These are phyloP conservation scores for Crotophaga sulcirostris DNA, from an alignment of 2,113 vertebrate genomes.

Conservation along the genomic window DNA sequence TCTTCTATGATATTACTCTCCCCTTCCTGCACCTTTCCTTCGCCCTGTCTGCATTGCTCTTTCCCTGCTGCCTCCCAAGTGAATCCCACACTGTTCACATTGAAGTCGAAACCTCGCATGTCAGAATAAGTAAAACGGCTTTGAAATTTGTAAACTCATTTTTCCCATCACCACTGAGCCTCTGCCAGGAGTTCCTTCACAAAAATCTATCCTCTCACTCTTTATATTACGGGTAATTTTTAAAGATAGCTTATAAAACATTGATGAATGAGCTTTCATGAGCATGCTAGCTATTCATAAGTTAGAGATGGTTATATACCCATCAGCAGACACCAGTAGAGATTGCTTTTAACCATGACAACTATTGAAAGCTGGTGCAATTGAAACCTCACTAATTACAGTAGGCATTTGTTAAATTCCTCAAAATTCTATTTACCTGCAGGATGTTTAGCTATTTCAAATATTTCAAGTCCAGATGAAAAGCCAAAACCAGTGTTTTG, in stretches of 20 bases:
- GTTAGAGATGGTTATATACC: conserved; percentile 39
- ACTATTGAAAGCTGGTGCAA: not conserved
- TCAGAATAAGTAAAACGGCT: conserved; percentile 20
- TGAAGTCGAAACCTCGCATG: not conserved
- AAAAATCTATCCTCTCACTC: conserved; percentile 5
- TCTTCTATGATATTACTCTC: too few species aligned
- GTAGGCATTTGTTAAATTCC: not conserved
- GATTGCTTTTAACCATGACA: conserved; percentile 41
- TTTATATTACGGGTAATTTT: conserved; percentile 29
- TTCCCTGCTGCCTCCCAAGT: not conserved
- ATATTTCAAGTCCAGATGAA: not conserved
- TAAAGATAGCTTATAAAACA: conserved; percentile 59
- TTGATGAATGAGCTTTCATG: conserved; percentile 53
- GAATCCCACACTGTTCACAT: not conserved
- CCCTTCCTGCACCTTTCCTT: not conserved
- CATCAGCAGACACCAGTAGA: conserved; percentile 30
- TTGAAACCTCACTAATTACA: conserved; percentile 14
- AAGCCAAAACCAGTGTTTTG: not conserved
- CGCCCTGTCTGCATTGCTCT: not conserved
- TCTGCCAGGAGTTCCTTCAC: conserved; percentile 37
- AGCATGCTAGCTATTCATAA: conserved; percentile 40
- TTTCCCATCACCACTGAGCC: not conserved
- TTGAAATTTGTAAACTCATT: conserved; percentile 52
- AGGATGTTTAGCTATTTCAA: not conserved
- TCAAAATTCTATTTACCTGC: not conserved